Evolutionary conservation across 2,797 vertebrate species (phyloP), one percentile per base, ranked within the genome.

Genomic region (Mormyrus hasselquistii): DNA sequence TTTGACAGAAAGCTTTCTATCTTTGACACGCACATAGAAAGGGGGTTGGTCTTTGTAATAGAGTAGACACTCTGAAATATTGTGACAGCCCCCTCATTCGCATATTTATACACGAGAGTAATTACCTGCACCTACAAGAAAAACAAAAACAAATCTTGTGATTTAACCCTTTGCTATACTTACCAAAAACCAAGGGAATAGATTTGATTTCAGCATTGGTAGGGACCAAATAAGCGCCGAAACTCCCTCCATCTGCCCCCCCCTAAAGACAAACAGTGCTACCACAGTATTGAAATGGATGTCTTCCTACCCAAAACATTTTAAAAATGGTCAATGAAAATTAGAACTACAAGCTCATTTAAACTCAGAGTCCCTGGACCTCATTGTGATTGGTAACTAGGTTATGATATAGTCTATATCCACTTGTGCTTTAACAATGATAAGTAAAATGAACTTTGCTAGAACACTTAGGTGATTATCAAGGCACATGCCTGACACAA

Each of bases 31-130:
- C 44, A 52, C 84, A 82, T 90, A 76, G 92, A 90, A 62, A 91
- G 59, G 88, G 92, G 92, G 91, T 91, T 89, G 90, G 90, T 88
- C 88, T 89, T 91, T 89, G 90, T 91, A 92, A 92, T 91, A 92
- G 91, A 91, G 91, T 82, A 92, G 92, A 92, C 87, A 52, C 90
- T 90, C 69, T 93, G 92, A 94, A 94, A 93, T 92, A 93, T 88
- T 52, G 91, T 62, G 88, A 91, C 91, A 90, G 89, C 90, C 93
- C 91, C 90, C 89, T 91, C 88, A 83, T 89, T 93, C 90, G 82
- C 92, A 94, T 92, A 90, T 89, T 34, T 87, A 90, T 88, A 82
- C 83, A 88, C 87, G 76, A 88, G 87, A 92, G 91, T 91, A 93
- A 88, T 92, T 92, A 90, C 82, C 90, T 87, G 86, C 0, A 14